phyloP scores from a whole-genome alignment of 2,888 invertebrate species.

The Dasysyrphus albostriatus region DNA sequence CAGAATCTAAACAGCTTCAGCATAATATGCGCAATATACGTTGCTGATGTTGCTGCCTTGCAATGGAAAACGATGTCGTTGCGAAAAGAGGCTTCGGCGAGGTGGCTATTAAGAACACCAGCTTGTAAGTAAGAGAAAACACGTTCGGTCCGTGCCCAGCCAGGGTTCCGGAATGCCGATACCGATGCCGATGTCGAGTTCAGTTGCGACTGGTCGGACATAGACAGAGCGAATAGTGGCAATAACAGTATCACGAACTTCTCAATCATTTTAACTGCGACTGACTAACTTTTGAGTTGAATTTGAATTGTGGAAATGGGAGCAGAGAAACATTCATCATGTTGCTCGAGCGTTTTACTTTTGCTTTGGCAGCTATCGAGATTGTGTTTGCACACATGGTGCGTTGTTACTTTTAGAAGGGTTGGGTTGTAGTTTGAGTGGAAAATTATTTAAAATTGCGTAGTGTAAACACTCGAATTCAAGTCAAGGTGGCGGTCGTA shows the following conservation, averaged over 20 bases:
- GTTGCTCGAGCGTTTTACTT: not conserved
- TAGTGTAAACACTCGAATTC: constrained; percentile 50
- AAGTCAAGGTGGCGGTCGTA: constrained; percentile 50
- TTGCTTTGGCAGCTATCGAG: constrained; percentile 17
- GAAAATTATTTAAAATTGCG: constrained; percentile 14
- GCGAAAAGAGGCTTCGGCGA: constrained; percentile 36
- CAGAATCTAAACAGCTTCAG: constrained; percentile 50
- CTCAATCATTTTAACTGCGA: constrained; percentile 60
- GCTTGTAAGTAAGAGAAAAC: constrained; percentile 58
- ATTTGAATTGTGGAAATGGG: constrained; percentile 25
- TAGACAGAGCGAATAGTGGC: constrained; percentile 18
- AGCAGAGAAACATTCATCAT: not conserved
- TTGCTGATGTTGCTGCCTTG: constrained; percentile 49
- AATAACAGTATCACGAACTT: constrained; percentile 60
- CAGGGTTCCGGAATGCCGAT: constrained; percentile 38
- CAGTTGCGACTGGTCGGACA: constrained; percentile 7
- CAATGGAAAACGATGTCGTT: constrained; percentile 61
- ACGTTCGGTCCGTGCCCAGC: constrained; percentile 44
- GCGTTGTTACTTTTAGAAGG: not conserved
- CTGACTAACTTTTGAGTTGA: constrained; percentile 50
- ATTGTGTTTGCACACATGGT: constrained; percentile 65
- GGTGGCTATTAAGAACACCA: constrained; percentile 46
- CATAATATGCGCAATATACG: constrained; percentile 24
- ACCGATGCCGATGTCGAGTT: not conserved
- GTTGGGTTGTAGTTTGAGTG: not conserved